A percentile compares a stretch with the other conserved stretches of the same genome.
Evolutionary conservation across 2,888 invertebrate species (phyloP).

Genomic region (Enchytraeus crypticus): DNA sequence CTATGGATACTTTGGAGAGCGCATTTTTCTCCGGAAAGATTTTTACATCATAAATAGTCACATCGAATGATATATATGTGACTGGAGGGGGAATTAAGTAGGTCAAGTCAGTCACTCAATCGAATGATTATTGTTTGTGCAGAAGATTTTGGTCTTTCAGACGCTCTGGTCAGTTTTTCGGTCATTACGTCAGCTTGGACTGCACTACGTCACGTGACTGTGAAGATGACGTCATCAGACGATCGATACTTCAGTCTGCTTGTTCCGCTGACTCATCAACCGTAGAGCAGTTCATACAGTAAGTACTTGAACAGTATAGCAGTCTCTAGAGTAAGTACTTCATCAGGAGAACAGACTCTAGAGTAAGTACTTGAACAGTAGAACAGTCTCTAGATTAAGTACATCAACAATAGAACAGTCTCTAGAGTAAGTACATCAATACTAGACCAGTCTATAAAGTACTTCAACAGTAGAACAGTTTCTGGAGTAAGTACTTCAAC

Average conservation of each 20-base stretch:
- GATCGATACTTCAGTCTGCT: not conserved
- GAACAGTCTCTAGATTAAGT: too few species aligned
- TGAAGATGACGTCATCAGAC: not conserved
- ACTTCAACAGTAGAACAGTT: slow-evolving; percentile 1
- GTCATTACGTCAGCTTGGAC: slow-evolving; percentile 7
- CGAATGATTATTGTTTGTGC: too few species aligned
- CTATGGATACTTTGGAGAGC: too few species aligned
- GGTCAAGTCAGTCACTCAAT: too few species aligned
- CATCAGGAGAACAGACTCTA: not conserved
- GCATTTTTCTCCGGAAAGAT: too few species aligned
- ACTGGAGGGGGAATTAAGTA: too few species aligned
- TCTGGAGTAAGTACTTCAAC: not conserved
- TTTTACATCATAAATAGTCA: too few species aligned
- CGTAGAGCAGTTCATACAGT: not conserved
- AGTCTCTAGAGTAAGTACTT: too few species aligned
- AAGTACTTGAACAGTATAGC: too few species aligned
- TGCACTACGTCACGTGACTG: slow-evolving; percentile 3
- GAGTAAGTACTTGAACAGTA: not conserved
- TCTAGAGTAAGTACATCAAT: not conserved
- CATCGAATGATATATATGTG: too few species aligned
- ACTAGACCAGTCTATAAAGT: too few species aligned
- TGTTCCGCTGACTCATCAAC: slow-evolving; percentile 1
- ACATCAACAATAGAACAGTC: slow-evolving; percentile 2
- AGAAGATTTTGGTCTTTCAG: too few species aligned
- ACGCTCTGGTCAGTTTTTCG: not conserved